Conservation (phyloP, 2,113 vertebrate species). For the Eptesicus fuscus region DNA sequence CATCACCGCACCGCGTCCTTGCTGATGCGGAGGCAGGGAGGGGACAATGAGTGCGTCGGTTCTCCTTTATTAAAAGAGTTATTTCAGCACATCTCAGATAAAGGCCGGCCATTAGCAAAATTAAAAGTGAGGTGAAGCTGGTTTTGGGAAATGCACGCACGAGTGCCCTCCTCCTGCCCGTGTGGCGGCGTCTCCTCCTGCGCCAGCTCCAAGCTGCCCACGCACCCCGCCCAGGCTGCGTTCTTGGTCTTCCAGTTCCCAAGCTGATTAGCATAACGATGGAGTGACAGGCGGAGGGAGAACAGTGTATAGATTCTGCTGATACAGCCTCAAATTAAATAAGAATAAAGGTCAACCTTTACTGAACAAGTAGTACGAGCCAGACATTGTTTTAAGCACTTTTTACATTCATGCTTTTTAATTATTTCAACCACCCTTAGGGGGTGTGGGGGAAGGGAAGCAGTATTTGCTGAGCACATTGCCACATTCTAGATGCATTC, state of each 20-base stretch:
- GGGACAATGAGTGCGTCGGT: constrained; percentile 55
- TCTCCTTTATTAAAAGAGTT: constrained; percentile 79
- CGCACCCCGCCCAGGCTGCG: fast-evolving
- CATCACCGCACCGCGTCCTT: constrained; percentile 65
- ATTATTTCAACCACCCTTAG: background rate
- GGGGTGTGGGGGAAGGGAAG: too few species aligned
- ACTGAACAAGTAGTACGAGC: background rate
- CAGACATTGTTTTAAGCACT: background rate
- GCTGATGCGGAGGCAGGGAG: constrained; percentile 66
- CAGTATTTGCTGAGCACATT: background rate
- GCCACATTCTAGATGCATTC: background rate
- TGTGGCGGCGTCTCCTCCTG: background rate
- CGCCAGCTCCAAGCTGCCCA: background rate
- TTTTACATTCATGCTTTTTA: background rate
- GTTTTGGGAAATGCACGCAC: constrained; percentile 47
- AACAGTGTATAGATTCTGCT: background rate
- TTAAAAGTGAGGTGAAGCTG: constrained; percentile 62
- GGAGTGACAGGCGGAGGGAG: background rate
- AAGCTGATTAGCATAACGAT: background rate
- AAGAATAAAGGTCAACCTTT: background rate
- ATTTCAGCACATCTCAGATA: constrained; percentile 75
- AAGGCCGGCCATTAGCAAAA: constrained; percentile 73
- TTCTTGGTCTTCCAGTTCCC: background rate
- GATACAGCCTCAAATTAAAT: background rate
- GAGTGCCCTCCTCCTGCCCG: background rate